Conservation (phyloP, 92 coral and sea anemone genomes). For the Actinernus sp. region DNA sequence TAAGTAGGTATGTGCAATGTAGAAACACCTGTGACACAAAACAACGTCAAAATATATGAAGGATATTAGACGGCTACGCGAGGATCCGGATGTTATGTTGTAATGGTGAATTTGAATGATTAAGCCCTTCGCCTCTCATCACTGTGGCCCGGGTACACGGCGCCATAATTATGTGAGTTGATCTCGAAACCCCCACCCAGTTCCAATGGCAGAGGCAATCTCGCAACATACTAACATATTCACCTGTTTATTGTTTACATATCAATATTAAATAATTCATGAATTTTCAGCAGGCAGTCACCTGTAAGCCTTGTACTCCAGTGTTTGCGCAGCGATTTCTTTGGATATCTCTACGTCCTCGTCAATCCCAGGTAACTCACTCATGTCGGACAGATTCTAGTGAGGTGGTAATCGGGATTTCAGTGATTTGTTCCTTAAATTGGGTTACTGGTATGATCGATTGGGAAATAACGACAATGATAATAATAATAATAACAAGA, state of each 20-base stretch:
- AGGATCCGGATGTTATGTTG: neutral
- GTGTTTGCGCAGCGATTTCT: slow-evolving; percentile 86
- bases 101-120: neutral
- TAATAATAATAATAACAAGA: no score
- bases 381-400: slow-evolving; percentile 94
- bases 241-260: no score
- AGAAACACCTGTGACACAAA: slow-evolving; percentile 76
- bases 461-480: no score
- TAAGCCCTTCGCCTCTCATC: neutral
- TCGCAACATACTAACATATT: no score
- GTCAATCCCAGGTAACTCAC: slow-evolving; percentile 87
- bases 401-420: slow-evolving; percentile 7
- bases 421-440: no score
- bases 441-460: no score
- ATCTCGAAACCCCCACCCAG: no score
- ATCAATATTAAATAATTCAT: no score
- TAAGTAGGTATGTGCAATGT: slow-evolving; percentile 92
- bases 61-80: neutral
- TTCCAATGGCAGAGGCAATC: no score
- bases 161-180: no score
- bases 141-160: no score
- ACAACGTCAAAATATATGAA: neutral
- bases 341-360: slow-evolving; percentile 84
- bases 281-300: no score
- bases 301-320: slow-evolving; percentile 91